Conservation (phyloP, 35 echinoderm and acorn worm genomes). For the Apostichopus californicus region DNA sequence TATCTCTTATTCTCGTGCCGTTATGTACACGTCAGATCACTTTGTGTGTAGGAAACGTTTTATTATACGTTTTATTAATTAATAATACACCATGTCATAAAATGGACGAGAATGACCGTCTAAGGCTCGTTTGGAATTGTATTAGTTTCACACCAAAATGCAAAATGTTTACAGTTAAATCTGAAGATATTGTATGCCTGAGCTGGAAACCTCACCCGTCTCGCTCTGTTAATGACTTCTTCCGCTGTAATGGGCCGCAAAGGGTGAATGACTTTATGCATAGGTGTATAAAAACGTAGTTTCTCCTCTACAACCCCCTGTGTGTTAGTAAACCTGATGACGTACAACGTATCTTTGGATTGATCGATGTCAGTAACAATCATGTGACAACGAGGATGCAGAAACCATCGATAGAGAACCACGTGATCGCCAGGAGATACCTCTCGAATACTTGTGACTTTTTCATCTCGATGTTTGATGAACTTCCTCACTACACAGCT, state of each 20-base stretch:
- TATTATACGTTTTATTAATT: too few species aligned
- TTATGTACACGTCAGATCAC: too few species aligned
- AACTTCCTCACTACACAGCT: too few species aligned
- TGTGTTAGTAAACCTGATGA: background rate
- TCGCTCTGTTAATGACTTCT: background rate
- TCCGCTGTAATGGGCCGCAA: background rate
- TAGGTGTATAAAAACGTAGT: background rate
- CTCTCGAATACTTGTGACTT: too few species aligned
- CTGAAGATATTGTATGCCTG: background rate
- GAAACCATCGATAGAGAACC: background rate
- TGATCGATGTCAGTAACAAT: background rate
- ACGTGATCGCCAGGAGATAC: background rate
- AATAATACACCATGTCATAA: too few species aligned
- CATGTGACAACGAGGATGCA: constrained; percentile 12
- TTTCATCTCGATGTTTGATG: too few species aligned
- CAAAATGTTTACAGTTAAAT: background rate
- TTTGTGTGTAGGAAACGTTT: too few species aligned
- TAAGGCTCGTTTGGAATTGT: background rate
- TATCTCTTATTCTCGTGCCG: too few species aligned
- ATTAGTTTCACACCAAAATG: background rate
- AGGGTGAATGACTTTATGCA: background rate
- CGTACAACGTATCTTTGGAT: background rate
- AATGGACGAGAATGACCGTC: background rate
- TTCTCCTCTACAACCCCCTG: background rate
- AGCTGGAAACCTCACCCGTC: background rate